Evolutionary conservation across 2,113 vertebrate species (phyloP), one percentile per base, ranked within the genome.

Genomic region (Chaetorhynchus papuensis): DNA sequence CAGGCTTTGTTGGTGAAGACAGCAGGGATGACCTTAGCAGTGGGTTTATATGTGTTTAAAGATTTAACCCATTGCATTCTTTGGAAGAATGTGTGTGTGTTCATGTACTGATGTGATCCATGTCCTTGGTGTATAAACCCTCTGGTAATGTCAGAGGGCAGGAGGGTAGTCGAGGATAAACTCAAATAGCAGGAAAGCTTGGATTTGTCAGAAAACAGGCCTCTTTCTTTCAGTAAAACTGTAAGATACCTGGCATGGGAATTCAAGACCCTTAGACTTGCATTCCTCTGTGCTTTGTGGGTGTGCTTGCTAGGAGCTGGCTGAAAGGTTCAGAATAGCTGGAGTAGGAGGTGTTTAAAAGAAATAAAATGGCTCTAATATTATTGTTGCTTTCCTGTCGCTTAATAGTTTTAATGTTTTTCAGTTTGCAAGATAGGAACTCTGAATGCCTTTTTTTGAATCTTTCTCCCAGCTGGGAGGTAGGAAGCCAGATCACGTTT

Each of bases 231-330:
- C 60, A 39, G 30, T 49, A 33, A 65, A 37, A 47, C 44, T 91
- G 5, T 12, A 22, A 37, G 49, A 13, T 45, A 39, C 5, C 50
- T 70, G 54, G 11, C 39, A 14, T 11, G 35, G 31, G 42, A 69
- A 31, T 72, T 60, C 2, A 5, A 53, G n/a, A 19, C 31, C 30
- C 20, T 72, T 10, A 28, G 37, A 5, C 33, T 78, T 47, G 23
- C 10, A 4, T 88, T 77, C 31, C 30, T 39, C 30, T 7, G 15
- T 3, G 11, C 6, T 37, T 57, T 61, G 27, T 30, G 53, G 37
- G 22, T 53, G 27, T 52, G 41, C 49, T 68, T 0, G 0, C 45
- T 53, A 59, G 31, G 66, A 56, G 50, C 24, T 33, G 37, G 23
- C 52, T 76, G 83, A 31, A 57, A 52, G 78, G 14, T 81, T 64